Conservation (phyloP, 2,797 vertebrate genomes). For the Tolypeutes matacus region DNA sequence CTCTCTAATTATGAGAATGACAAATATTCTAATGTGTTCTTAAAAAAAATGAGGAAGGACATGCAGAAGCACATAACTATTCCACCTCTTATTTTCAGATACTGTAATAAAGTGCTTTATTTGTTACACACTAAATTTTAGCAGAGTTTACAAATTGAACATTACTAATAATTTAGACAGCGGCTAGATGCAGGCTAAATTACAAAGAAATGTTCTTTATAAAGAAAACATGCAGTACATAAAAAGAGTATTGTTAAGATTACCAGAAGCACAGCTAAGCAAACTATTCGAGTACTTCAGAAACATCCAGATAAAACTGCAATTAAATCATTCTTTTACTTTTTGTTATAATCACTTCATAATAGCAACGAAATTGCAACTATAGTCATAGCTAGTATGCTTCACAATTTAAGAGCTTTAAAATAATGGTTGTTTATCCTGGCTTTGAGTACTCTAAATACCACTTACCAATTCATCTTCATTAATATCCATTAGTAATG, state of each 20-base stretch:
- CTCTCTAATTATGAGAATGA: neutral
- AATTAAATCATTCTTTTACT: slow-evolving; percentile 1
- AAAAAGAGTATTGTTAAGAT: neutral
- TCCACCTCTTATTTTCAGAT: neutral
- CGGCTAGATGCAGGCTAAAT: neutral
- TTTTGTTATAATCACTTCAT: slow-evolving; percentile 25
- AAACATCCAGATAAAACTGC: neutral
- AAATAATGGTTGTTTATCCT: slow-evolving; percentile 3
- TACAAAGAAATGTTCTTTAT: neutral
- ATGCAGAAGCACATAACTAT: neutral
- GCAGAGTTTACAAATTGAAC: neutral
- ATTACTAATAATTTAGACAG: neutral
- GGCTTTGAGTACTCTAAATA: neutral
- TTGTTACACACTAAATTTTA: slow-evolving; percentile 37
- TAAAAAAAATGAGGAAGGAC: slow-evolving; percentile 23
- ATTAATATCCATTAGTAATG: neutral
- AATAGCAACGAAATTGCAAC: neutral
- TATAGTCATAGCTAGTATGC: neutral
- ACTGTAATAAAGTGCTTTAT: neutral
- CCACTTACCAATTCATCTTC: neutral
- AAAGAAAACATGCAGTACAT: neutral
- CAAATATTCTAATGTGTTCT: slow-evolving; percentile 32
- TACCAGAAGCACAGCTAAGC: neutral
- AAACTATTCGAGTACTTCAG: neutral
- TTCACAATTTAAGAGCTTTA: neutral